phyloP scores from a whole-genome alignment of 2,888 invertebrate genomes.

The Ennomos erosarius region DNA sequence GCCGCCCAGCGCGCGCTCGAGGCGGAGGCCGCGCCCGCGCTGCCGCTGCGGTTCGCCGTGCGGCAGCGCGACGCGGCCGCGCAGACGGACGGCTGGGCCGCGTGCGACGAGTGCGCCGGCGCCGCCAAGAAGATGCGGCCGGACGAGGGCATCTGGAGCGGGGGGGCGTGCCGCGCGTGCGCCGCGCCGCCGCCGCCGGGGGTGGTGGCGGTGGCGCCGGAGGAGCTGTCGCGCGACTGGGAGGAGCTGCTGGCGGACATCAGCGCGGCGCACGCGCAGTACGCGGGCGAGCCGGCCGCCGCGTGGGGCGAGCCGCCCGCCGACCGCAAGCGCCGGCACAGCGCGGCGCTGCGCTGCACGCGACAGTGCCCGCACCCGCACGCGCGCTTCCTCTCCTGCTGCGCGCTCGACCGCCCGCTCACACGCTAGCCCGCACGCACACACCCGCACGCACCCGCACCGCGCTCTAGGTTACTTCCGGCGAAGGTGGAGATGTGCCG shows the following conservation, averaged over 20 bases:
- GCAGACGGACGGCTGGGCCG: constrained; percentile 67
- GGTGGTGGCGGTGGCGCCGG: constrained; percentile 46
- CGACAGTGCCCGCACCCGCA: constrained; percentile 68
- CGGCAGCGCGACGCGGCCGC: constrained; percentile 65
- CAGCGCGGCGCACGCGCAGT: constrained; percentile 82
- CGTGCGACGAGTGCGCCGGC: constrained; percentile 69
- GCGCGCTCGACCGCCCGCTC: constrained; percentile 75
- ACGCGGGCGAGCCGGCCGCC: constrained; percentile 55
- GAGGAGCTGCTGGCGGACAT: constrained; percentile 87
- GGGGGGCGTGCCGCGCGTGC: constrained; percentile 62
- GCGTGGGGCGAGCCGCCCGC: constrained; percentile 31
- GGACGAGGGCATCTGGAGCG: constrained; percentile 60
- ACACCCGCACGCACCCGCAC: neutral
- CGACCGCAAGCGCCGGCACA: constrained; percentile 86
- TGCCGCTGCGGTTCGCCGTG: constrained; percentile 89
- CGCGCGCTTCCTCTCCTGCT: constrained; percentile 83
- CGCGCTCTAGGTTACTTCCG: neutral
- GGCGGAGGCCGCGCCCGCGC: constrained; percentile 69
- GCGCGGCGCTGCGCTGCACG: constrained; percentile 70
- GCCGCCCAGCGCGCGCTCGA: constrained; percentile 61
- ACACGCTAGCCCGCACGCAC: constrained; percentile 61
- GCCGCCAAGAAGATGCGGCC: constrained; percentile 75
- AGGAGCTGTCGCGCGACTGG: constrained; percentile 85
- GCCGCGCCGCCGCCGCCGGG: constrained; percentile 44
- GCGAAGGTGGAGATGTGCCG: neutral